phyloP scores from a whole-genome alignment of 1,140 invertebrate species.

The Cryptotermes secundus region DNA sequence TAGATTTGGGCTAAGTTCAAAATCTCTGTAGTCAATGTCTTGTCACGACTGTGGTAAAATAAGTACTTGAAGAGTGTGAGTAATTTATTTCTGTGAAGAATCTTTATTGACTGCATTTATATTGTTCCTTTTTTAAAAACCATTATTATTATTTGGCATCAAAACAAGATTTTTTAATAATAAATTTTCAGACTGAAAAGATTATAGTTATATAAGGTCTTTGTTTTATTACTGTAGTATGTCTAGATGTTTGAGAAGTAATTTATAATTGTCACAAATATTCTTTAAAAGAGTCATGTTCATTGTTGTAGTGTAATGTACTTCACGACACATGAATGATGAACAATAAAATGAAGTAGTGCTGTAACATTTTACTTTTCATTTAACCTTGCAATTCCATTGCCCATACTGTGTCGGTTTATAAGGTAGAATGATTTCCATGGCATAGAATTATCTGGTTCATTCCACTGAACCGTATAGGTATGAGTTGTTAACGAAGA shows the following conservation, averaged over 20 bases:
- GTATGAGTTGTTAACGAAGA: no score
- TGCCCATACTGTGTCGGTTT: no score
- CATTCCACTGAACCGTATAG: no score
- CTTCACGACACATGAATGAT: conserved; percentile 2
- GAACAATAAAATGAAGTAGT: conserved; percentile 13
- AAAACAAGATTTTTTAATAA: background rate
- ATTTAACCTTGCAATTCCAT: no score
- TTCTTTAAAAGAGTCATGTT: background rate
- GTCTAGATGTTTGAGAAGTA: conserved; percentile 22
- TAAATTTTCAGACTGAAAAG: conserved; percentile 17
- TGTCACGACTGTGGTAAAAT: conserved; percentile 14
- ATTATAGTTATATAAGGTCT: conserved; percentile 6
- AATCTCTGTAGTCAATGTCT: background rate
- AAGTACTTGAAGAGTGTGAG: conserved; percentile 15
- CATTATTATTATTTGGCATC: conserved; percentile 7
- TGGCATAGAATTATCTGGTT: no score
- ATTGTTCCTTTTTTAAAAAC: conserved; percentile 27
- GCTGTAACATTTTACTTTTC: background rate
- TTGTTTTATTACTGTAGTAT: conserved; percentile 22
- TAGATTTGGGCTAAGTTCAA: background rate
- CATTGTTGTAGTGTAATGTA: background rate
- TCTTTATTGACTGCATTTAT: conserved; percentile 27
- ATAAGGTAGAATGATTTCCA: no score
- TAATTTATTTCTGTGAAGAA: conserved; percentile 24
- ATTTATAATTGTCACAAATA: conserved; percentile 28